Percentiles rank a stretch among this genome's conserved stretches.
Conservation (phyloP, 2,113 vertebrate genomes). For the Vombatus ursinus region DNA sequence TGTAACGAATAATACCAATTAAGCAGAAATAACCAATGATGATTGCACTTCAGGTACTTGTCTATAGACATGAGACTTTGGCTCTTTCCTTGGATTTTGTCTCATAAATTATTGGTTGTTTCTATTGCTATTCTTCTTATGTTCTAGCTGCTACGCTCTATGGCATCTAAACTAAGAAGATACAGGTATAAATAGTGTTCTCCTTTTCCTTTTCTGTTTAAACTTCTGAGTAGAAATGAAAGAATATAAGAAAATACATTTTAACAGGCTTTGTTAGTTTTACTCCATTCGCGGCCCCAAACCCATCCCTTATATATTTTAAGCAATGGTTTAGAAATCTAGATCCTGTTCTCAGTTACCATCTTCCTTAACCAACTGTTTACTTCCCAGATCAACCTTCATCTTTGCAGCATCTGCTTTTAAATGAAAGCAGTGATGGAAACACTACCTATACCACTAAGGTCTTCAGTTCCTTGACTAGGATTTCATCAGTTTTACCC, state of each 20-base stretch:
- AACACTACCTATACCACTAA: not conserved
- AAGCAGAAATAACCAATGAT: not conserved
- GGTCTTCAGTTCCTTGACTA: not conserved
- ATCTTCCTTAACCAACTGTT: not conserved
- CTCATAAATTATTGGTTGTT: not conserved
- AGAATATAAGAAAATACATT: not conserved
- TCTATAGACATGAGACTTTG: not conserved
- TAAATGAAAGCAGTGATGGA: not conserved
- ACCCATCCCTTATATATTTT: not conserved
- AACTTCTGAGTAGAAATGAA: not conserved
- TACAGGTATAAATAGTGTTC: not conserved
- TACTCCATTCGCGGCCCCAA: not conserved
- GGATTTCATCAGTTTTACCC: not conserved
- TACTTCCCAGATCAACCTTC: not conserved
- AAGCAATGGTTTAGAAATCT: not conserved
- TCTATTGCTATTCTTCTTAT: not conserved
- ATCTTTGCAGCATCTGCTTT: not conserved
- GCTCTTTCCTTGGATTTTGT: not conserved
- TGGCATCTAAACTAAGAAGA: not conserved
- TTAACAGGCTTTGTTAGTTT: not conserved
- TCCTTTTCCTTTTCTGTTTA: not conserved
- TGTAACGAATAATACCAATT: not conserved
- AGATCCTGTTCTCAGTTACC: not conserved
- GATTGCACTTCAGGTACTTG: not conserved
- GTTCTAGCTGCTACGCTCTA: not conserved